Conservation (phyloP, 2,888 invertebrate species). For the Xanthia togata region DNA sequence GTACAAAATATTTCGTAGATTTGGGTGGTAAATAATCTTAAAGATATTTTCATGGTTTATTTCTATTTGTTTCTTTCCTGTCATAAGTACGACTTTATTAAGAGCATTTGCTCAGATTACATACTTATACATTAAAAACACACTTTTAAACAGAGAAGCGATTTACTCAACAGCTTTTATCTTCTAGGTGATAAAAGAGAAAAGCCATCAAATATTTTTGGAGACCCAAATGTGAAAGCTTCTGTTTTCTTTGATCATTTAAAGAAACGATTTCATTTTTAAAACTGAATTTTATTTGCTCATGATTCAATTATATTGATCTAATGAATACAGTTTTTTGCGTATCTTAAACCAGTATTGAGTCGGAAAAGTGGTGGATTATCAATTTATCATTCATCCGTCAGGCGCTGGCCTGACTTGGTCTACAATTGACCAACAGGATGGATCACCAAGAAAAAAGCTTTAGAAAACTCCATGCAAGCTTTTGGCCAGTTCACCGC, state of each 20-base stretch:
- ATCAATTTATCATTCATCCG: neutral
- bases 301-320: neutral
- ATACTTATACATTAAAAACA: too few species aligned
- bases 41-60: neutral
- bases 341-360: neutral
- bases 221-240: constrained; percentile 33
- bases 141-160: neutral
- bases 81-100: neutral
- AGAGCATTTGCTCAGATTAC: neutral
- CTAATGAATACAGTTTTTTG: neutral
- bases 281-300: neutral
- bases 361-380: neutral
- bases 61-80: neutral
- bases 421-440: neutral
- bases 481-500: neutral
- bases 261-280: constrained; percentile 28
- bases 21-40: neutral
- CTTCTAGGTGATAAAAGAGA: constrained; percentile 35
- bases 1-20: neutral
- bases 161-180: constrained; percentile 8
- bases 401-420: neutral
- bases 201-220: constrained; percentile 14
- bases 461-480: neutral
- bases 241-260: constrained; percentile 17
- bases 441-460: neutral